Evolutionary conservation across 1,140 invertebrate species (phyloP), one percentile per base, ranked within the genome.

Genomic region (Teleogryllus occipitalis): DNA sequence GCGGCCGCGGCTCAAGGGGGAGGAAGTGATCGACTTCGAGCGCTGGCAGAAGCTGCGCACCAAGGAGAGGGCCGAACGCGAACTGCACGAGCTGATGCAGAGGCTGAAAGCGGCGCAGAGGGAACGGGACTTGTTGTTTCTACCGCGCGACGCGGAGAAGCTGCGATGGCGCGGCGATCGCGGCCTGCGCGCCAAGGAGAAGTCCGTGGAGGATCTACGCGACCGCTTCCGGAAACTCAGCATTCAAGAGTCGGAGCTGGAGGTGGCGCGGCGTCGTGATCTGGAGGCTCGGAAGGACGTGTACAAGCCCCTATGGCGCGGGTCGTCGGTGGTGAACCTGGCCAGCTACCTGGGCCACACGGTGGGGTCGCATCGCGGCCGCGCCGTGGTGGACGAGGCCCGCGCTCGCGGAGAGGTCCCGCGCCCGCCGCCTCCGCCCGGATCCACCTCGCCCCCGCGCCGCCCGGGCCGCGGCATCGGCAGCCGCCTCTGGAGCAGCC

Each of bases 1-100:
- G 54, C 89, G 91, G 77, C 91, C 92, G 7, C 88, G 93, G 82
- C 86, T 90, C 83, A 92, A 88, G 84, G 90, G 92, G 82, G 92
- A 94, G 84, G 92, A 94, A 83, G 91, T 96, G 46, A 92, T 95
- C 82, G 94, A 96, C 87, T 96, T 94, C 84, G 95, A 96, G 83
- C 89, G 92, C 74, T 96, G 95, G 95, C 94, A 92, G 85, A 91
- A 91, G 85, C 88, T 96, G 27, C 86, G 94, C 80, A 88, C 90
- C n/a, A 91, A 93, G 80, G 93, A 95, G 86, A 90, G 91, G 82
- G 94, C 93, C 6, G 93, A 96, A 84, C 90, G 93, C 83, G 96
- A 97, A 85, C 86, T 97, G 75, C 90, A 93, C 80, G 88, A 89
- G 79, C 86, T 98, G 46, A 94, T 96, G 82, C 88, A 87, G 74